Conservation (phyloP, 2,888 invertebrate genomes). For the Pseudococcus longispinus region DNA sequence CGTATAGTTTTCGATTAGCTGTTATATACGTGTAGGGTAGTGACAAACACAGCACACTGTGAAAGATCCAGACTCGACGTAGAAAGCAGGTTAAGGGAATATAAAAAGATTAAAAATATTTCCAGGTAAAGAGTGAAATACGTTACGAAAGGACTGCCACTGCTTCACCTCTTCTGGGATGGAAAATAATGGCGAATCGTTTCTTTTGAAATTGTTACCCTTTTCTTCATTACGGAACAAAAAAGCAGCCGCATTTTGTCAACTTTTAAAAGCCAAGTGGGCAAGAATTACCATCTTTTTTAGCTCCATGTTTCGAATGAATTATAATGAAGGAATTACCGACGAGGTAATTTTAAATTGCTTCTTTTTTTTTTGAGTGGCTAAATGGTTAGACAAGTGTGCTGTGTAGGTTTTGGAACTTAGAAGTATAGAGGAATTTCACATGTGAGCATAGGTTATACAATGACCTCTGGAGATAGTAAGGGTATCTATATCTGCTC, state of each 20-base stretch:
- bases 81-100: neutral
- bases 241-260: neutral
- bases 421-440: too few relatives aligned
- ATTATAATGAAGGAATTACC: neutral
- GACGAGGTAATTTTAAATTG: slow-evolving; percentile 3
- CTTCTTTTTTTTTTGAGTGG: neutral
- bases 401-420: too few relatives aligned
- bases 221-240: neutral
- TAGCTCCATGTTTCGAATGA: neutral
- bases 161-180: neutral
- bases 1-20: neutral
- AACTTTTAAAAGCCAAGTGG: neutral
- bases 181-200: neutral
- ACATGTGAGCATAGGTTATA: too few relatives aligned
- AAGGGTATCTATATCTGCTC: too few relatives aligned
- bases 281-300: neutral
- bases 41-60: too few relatives aligned
- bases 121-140: neutral
- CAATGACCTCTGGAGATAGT: too few relatives aligned
- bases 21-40: too few relatives aligned
- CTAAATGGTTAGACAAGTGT: too few relatives aligned
- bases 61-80: neutral
- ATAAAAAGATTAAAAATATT: neutral
- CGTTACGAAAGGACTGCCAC: neutral
- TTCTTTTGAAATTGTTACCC: neutral